Evolutionary conservation across 2,888 invertebrate genomes (phyloP), one percentile per base, ranked within the genome.

Genomic region (Campoletis raptor): DNA sequence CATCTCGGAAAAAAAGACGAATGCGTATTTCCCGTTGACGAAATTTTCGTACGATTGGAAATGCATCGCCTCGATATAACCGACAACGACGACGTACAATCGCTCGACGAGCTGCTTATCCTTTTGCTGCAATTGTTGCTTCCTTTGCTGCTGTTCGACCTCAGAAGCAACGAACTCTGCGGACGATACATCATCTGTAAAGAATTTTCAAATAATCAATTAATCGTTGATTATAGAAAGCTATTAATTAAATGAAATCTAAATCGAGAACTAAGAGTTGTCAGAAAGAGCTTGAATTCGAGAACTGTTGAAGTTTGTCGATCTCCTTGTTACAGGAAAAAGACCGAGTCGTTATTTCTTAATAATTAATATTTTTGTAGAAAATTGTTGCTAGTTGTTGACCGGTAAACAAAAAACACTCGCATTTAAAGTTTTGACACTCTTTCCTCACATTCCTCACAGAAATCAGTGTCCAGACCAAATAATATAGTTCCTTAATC

Each of bases 181-280:
- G 92, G 93, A 81, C 92, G 93, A 88, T 93, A 90, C 94, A 94
- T 94, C 92, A 93, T 94, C 94, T 94, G 91, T 0, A 90, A 91
- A 48, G 10, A 67, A 72, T 42, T 21, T 9, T 0, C 36, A 74
- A 9, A 45, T 18, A 8, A 48, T 69, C 15, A 40, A 42, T 69
- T 6, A 48, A 48, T 48, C 7, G 18, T 7, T 1, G 6, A 18
- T 48, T 48, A 48, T 18, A 12, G 12, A 48, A 18, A 48, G 4
- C 2, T 18, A 48, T 48, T 48, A 18, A 48, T 48, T 15, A 5
- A 18, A 48, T 5, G 1, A 15, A 48, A 15, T 48, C 5, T 5
- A 2, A 15, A 5, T 48, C 15, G 3, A 48, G 15, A 48, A 15
- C 15, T 5, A 15, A 48, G 10, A 10, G 0, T 10, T 42, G 8